phyloP scores from a whole-genome alignment of 2,113 vertebrate genomes.

The Mus pahari region DNA sequence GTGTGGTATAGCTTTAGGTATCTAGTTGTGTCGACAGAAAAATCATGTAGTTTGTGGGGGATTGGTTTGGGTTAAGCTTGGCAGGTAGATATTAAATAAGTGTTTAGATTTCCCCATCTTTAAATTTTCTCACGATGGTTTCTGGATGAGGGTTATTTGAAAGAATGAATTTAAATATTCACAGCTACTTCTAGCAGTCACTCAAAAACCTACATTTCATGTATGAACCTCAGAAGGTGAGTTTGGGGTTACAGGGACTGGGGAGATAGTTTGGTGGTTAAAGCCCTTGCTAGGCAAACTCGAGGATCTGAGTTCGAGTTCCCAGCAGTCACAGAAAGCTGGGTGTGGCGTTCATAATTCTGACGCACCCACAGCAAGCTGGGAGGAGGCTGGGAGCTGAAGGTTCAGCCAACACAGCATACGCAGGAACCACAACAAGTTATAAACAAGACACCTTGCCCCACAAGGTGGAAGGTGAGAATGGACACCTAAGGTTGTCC shows the following conservation, averaged over 20 bases:
- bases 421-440: not conserved
- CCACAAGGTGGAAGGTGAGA: not conserved
- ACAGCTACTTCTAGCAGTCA: not conserved
- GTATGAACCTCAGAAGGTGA: not conserved
- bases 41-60: not conserved
- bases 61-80: conserved; percentile 19
- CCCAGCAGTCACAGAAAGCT: not conserved
- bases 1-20: not conserved
- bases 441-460: not conserved
- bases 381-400: not conserved
- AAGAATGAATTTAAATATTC: not conserved
- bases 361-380: not conserved
- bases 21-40: not conserved
- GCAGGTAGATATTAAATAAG: conserved; percentile 13
- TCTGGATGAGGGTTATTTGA: conserved; percentile 38
- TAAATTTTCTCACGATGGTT: not conserved
- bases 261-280: not conserved
- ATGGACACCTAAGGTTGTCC: not conserved
- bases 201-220: not conserved
- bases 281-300: not conserved
- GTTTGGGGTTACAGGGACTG: not conserved
- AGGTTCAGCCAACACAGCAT: not conserved
- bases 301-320: not conserved
- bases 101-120: conserved; percentile 37
- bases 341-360: not conserved